Evolutionary conservation across 2,113 vertebrate species (phyloP).

Genomic region (Mesembrinibis cayennensis): DNA sequence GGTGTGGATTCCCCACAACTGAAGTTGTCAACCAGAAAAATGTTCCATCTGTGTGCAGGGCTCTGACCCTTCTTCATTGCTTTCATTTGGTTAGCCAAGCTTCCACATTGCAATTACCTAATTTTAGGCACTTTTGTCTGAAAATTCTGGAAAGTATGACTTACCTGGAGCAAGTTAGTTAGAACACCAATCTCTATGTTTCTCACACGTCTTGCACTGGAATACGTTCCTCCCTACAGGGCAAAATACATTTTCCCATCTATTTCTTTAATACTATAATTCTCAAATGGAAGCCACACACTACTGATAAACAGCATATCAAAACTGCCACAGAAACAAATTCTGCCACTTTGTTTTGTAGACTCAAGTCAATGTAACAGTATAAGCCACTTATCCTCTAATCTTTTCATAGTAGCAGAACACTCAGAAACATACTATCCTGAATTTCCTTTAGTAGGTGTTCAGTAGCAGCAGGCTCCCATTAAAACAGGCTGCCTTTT

Average conservation of each 20-base stretch:
- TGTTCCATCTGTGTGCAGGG: background rate
- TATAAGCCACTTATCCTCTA: constrained; percentile 55
- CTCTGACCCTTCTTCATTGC: background rate
- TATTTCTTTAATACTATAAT: background rate
- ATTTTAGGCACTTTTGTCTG: background rate
- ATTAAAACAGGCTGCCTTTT: background rate
- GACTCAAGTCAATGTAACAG: constrained; percentile 10
- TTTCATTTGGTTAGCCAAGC: background rate
- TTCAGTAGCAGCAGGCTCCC: constrained; percentile 31
- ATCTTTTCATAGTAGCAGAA: constrained; percentile 48
- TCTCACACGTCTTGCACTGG: background rate
- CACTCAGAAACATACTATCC: background rate
- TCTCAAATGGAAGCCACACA: background rate
- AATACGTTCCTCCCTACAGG: background rate
- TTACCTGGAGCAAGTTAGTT: background rate
- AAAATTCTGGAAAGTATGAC: background rate
- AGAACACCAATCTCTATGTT: background rate
- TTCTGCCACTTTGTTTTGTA: constrained; percentile 13
- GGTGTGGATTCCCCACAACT: background rate
- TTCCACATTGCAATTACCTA: background rate
- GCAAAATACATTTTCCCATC: background rate
- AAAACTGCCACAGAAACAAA: background rate
- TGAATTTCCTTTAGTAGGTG: background rate
- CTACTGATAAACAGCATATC: background rate
- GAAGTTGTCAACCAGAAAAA: background rate